Base-by-base conservation (phyloP, 2,797 vertebrate species). In the Neosalanx taihuensis region DNA sequence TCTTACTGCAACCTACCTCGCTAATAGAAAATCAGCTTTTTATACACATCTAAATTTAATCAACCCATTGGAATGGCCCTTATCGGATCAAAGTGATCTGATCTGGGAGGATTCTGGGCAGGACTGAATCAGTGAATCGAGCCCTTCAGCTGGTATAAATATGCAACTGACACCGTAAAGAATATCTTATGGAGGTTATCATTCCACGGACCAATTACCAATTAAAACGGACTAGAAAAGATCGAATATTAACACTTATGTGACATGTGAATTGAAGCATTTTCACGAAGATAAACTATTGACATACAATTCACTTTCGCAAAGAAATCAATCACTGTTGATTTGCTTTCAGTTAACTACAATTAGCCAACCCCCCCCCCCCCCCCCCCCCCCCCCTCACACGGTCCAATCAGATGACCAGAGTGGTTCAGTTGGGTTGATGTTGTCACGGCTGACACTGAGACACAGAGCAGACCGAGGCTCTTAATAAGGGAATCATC, bases 1-100 rank as follows among this genome's bases (percentile, higher is more conserved):
- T 60, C 66, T 74, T 68, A 81, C 79, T 82, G 76, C 84, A 84
- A 83, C 83, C 53, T 57, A 69, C 58, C 73, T 64, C 20, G 6
- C 68, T 81, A 81, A 82, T 81, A 75, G 77, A 70, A 82, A 35
- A 58, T 69, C 70, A 5, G 74, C 30, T 76, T 73, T 73, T 76
- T 60, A 70, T 69, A 30, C 53, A 59, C 60, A 62, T 35, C 63
- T 6, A 0, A 53, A 84, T 86, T 84, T 67, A 79, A 80, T 88
- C 81, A 76, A 82, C 71, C 56, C 64, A 29, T 46, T 72, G 61
- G 56, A 74, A 76, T 72, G 26, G 35, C 71, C 75, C 49, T 80
- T 82, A 79, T 79, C 69, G 3, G 23, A 67, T 65, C 51, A 31
- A 49, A 60, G 63, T 64, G 20, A 67, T 75, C 62, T 62, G 46